These are phyloP conservation scores for Caenorhabditis briggsae DNA, from an alignment of 1,140 invertebrate genomes.

Conservation along the genomic window DNA sequence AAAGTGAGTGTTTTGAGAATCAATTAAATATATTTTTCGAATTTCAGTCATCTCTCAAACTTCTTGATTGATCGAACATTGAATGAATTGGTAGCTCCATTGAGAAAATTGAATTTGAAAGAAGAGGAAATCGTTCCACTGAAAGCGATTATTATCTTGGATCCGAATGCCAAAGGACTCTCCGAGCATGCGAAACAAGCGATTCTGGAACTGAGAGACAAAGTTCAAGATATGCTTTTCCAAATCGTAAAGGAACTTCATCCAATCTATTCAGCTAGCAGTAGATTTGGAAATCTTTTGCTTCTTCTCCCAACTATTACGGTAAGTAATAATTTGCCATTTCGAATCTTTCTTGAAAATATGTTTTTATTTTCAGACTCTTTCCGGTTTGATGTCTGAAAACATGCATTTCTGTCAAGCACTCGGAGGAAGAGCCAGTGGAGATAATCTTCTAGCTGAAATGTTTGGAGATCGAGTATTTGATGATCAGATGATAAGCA, in stretches of 20 bases:
- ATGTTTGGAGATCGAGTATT: conserved; percentile 73
- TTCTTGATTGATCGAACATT: conserved; percentile 76
- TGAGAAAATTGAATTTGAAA: conserved; percentile 74
- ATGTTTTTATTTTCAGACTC: conserved; percentile 68
- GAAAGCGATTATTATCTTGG: conserved; percentile 77
- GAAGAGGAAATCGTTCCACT: conserved; percentile 77
- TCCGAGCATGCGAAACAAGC: conserved; percentile 72
- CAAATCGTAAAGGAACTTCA: conserved; percentile 77
- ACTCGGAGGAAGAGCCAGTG: conserved; percentile 70
- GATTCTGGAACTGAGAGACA: conserved; percentile 73
- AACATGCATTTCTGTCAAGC: conserved; percentile 78
- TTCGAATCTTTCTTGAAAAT: background rate
- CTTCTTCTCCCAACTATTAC: conserved; percentile 65
- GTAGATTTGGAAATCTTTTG: conserved; percentile 71
- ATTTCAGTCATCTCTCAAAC: conserved; percentile 77
- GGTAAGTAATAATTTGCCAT: background rate
- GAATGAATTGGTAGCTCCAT: conserved; percentile 75
- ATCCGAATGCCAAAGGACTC: conserved; percentile 77
- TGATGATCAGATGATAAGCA: conserved; percentile 65
- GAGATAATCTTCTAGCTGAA: conserved; percentile 74
- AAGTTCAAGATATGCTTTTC: conserved; percentile 77
- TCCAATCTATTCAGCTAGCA: conserved; percentile 73
- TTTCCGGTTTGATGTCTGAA: conserved; percentile 76
- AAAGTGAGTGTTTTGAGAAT: conserved; percentile 69
- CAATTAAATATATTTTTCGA: conserved; percentile 10